Conservation (phyloP, 2,797 vertebrate species). For the Poeciliopsis turneri region DNA sequence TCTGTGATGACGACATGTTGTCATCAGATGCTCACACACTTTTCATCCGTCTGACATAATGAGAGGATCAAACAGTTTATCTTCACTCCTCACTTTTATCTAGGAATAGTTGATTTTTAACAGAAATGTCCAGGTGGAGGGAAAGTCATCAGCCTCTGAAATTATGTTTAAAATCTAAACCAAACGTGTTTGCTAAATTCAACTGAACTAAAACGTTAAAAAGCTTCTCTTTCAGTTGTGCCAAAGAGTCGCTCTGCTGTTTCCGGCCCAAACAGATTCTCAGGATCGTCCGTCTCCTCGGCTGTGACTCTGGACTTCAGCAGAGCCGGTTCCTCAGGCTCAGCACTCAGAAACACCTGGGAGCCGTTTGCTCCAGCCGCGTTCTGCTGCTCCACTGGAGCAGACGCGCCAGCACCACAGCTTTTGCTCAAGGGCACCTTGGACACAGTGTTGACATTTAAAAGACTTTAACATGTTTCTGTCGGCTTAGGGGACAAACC, state of each 20-base stretch:
- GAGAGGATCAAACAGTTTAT: neutral
- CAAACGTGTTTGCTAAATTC: neutral
- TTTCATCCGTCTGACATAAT: neutral
- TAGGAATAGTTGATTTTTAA: neutral
- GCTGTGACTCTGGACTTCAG: too few relatives aligned
- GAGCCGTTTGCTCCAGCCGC: conserved; percentile 8
- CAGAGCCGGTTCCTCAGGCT: neutral
- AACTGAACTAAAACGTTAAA: neutral
- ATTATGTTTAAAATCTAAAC: neutral
- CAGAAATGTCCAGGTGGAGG: neutral
- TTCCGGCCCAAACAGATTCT: too few relatives aligned
- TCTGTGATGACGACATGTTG: conserved; percentile 32
- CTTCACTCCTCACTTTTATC: neutral
- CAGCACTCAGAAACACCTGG: conserved; percentile 9
- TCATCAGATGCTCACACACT: neutral
- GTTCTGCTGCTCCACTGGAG: conserved; percentile 21
- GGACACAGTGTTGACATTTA: neutral
- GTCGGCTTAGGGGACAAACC: conserved; percentile 8
- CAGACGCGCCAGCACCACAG: neutral
- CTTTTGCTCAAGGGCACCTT: conserved; percentile 42
- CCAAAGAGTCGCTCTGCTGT: neutral
- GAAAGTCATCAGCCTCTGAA: neutral
- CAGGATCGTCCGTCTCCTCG: too few relatives aligned
- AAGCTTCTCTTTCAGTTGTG: neutral
- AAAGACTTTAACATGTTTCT: neutral